Base-by-base conservation (phyloP, 1,140 invertebrate genomes). In the Drosophila oshimai region DNA sequence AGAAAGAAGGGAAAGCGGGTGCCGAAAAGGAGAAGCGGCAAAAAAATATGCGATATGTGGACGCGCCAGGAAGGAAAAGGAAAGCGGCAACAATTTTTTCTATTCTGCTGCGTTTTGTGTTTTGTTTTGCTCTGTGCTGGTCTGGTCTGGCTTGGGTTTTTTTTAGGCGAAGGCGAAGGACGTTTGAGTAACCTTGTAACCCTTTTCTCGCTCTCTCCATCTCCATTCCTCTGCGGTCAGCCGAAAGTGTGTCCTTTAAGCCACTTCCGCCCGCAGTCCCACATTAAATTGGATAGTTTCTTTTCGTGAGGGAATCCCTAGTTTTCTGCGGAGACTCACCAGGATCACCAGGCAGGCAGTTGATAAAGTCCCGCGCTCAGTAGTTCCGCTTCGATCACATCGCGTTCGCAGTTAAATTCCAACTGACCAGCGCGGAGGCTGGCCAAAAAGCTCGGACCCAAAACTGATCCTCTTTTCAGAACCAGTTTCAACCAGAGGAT, bases 131-230 rank as follows among this genome's bases (percentile, higher is more conserved):
- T 81, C 46, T 45, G 57, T 44, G 50, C 45, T 51, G 51, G 24
- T 53, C 60, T 53, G 42, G 49, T 57, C 69, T 57, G 57, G 60
- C 54, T 72, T 61, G 54, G 54, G 22, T 74, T 58, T 51, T 61
- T 53, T 78, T 84, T 61, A 74, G 73, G 73, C 73, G 68, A 86
- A 87, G 86, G 84, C 79, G 87, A 89, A 89, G 87, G 87, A 81
- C 87, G 81, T 89, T 89, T 78, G 68, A 68, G 62, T 89, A 89
- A 89, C 87, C 87, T 89, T 89, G 87, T 89, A 89, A 89, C 87
- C 87, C 74, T 89, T 89, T 89, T 86, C 55, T 60, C 41, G 45
- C 54, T 47, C 22, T 22, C 24, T 47, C 18, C 45, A 39, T 44
- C 39, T 29, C 39, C 65, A 42, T 44, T 46, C 33, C 17, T 20